Evolutionary conservation across 2,888 invertebrate species (phyloP).

Genomic region (Lasioglossum calceatum): DNA sequence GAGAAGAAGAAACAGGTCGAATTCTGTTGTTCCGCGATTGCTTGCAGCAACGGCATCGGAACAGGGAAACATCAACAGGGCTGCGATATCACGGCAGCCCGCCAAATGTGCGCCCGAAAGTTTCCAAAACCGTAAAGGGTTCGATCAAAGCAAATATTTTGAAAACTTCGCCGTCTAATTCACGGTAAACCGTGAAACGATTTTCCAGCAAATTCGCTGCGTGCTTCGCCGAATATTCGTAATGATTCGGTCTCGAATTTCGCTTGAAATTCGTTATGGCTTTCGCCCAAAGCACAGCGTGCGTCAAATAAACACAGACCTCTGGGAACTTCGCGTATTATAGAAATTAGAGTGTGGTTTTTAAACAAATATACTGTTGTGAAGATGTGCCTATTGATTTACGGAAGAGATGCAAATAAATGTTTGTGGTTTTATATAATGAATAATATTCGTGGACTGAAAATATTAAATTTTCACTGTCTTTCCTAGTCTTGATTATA

Average conservation of each 20-base stretch:
- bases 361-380: background rate
- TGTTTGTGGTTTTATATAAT: background rate
- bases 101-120: background rate
- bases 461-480: too few relatives aligned
- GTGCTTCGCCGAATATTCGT: background rate
- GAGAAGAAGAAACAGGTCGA: background rate
- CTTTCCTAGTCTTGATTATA: too few relatives aligned
- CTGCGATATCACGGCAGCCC: background rate
- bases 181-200: background rate
- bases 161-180: background rate
- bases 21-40: background rate
- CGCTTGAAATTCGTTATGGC: background rate
- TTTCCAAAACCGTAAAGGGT: background rate
- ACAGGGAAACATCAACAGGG: background rate
- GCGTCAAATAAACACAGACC: background rate
- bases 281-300: background rate
- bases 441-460: too few relatives aligned
- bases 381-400: background rate
- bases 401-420: background rate
- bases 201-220: background rate
- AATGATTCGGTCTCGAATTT: background rate
- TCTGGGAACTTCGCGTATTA: background rate
- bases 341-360: background rate
- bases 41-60: background rate
- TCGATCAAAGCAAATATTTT: slow-evolving; percentile 1